These are phyloP conservation scores for Pseudotriccus pelzelni DNA, from an alignment of 2,797 vertebrate genomes.

Conservation along the genomic window DNA sequence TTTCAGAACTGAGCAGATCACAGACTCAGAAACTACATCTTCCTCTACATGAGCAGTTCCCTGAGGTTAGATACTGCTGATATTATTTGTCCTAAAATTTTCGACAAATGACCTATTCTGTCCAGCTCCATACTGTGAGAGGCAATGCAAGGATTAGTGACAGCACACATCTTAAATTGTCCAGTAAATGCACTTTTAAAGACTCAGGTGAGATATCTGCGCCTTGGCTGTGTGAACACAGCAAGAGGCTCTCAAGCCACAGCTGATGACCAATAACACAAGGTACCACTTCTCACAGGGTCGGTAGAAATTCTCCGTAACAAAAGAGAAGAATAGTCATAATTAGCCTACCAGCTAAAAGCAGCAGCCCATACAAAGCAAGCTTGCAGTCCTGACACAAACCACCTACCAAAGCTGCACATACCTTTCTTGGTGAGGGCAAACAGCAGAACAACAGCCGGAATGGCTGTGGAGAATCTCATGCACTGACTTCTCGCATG, in stretches of 20 bases:
- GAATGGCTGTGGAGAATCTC: not conserved
- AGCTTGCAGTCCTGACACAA: not conserved
- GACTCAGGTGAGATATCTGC: not conserved
- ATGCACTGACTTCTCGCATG: too few relatives aligned
- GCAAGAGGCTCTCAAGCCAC: not conserved
- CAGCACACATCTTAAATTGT: not conserved
- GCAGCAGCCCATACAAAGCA: not conserved
- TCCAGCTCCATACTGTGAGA: not conserved
- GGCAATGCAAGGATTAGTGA: not conserved
- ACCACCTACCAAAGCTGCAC: not conserved
- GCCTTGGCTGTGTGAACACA: not conserved
- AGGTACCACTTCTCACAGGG: not conserved
- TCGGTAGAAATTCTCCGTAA: not conserved
- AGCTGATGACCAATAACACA: not conserved
- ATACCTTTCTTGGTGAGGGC: not conserved
- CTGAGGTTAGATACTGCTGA: not conserved
- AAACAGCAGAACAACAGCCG: not conserved
- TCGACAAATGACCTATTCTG: not conserved
- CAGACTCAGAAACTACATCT: not conserved
- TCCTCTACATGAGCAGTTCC: not conserved
- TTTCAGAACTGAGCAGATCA: not conserved
- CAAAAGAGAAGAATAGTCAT: not conserved
- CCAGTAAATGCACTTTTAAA: not conserved
- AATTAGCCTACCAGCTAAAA: not conserved
- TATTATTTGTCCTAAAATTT: not conserved